Evolutionary conservation across 2,888 invertebrate genomes (phyloP).

Genomic region (Podabrus alpinus): DNA sequence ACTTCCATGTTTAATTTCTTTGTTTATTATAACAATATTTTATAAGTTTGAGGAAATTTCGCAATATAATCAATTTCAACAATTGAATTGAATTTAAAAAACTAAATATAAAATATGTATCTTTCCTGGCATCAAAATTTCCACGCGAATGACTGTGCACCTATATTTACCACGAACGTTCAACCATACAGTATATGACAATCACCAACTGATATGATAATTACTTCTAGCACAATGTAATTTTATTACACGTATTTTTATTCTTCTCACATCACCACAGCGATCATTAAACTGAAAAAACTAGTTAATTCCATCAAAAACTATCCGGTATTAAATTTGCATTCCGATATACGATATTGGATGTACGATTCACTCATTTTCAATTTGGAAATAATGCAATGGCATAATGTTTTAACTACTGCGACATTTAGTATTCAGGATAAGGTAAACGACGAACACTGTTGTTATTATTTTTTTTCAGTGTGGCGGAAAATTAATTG

Average conservation of each 20-base stretch:
- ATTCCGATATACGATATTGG: too few species aligned
- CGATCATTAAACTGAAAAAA: not conserved
- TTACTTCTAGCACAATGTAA: constrained; percentile 23
- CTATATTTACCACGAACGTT: constrained; percentile 29
- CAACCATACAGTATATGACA: constrained; percentile 27
- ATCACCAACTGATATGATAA: constrained; percentile 31
- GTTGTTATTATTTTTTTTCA: not conserved
- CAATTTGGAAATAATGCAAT: not conserved
- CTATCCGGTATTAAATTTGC: not conserved
- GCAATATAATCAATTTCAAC: constrained; percentile 12
- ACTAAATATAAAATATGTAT: constrained; percentile 29
- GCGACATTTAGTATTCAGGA: not conserved
- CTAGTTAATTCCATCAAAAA: not conserved
- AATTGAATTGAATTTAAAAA: constrained; percentile 12
- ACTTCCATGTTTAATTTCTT: not conserved
- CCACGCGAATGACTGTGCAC: constrained; percentile 28
- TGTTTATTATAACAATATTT: not conserved
- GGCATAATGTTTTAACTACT: not conserved
- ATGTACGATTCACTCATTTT: not conserved
- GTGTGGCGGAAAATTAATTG: not conserved
- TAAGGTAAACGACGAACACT: not conserved
- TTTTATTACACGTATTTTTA: constrained; percentile 25
- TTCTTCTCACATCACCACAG: constrained; percentile 16
- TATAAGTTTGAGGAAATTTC: not conserved
- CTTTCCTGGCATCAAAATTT: constrained; percentile 31